A percentile compares a stretch with the other conserved stretches of the same genome.
Conservation (phyloP, 2,113 vertebrate genomes). For the Sterrhoptilus dennistouni region DNA sequence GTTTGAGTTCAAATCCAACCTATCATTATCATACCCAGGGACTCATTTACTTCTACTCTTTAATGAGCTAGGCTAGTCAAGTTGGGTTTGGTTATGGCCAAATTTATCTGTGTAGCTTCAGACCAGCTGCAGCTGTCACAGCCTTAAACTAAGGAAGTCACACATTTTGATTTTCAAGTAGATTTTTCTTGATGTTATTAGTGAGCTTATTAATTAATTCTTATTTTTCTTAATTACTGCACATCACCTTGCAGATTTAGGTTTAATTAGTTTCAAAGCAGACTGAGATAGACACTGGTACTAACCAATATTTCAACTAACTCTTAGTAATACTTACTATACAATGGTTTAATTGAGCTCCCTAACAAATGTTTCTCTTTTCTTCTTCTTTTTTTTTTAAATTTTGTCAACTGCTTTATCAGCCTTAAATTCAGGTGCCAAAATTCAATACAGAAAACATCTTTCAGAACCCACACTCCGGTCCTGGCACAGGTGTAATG, state of each 20-base stretch:
- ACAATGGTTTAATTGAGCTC: background rate
- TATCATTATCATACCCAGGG: background rate
- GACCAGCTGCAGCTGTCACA: background rate
- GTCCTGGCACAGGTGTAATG: background rate
- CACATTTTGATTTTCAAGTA: background rate
- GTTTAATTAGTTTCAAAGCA: background rate
- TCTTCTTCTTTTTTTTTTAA: background rate
- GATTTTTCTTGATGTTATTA: background rate
- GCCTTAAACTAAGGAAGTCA: background rate
- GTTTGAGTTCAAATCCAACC: background rate
- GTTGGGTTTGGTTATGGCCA: background rate
- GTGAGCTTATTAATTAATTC: background rate
- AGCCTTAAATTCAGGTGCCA: background rate
- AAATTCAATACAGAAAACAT: background rate
- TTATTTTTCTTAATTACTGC: background rate
- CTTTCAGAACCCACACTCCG: background rate
- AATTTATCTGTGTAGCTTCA: background rate
- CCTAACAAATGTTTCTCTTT: too few species aligned
- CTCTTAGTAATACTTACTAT: background rate
- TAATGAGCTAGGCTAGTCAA: background rate
- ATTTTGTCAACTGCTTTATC: background rate
- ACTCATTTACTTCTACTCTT: background rate
- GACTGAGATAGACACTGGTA: background rate
- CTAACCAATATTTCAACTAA: background rate
- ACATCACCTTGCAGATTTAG: background rate